phyloP scores from a whole-genome alignment of 2,888 invertebrate species.

The Polydrusus cervinus region DNA sequence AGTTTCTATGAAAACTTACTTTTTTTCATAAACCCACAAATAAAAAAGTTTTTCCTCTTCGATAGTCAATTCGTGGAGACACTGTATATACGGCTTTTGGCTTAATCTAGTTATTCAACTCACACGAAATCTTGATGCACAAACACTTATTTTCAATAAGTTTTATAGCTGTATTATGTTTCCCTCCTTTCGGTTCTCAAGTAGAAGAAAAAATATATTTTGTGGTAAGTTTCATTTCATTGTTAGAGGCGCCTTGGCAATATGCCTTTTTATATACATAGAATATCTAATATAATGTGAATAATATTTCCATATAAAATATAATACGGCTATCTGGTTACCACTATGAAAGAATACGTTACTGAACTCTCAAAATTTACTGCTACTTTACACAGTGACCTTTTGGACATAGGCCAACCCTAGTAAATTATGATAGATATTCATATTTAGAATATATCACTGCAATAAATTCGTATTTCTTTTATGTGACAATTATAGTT shows the following conservation, averaged over 20 bases:
- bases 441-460: slow-evolving; percentile 52
- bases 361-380: slow-evolving; percentile 49
- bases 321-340: slow-evolving; percentile 52
- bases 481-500: neutral
- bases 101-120: neutral
- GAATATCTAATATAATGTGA: slow-evolving; percentile 40
- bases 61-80: no score
- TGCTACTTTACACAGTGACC: slow-evolving; percentile 52
- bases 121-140: slow-evolving; percentile 32
- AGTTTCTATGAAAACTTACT: no score
- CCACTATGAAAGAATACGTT: slow-evolving; percentile 54
- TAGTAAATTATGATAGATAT: slow-evolving; percentile 48
- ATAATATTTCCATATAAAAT: slow-evolving; percentile 53
- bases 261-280: slow-evolving; percentile 46
- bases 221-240: slow-evolving; percentile 29
- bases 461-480: slow-evolving; percentile 33
- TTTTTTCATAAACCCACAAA: no score
- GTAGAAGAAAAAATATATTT: slow-evolving; percentile 37
- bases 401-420: slow-evolving; percentile 51
- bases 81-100: no score
- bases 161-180: slow-evolving; percentile 33
- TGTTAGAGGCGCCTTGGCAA: slow-evolving; percentile 35
- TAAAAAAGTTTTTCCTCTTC: no score
- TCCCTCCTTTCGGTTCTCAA: slow-evolving; percentile 31
- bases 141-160: slow-evolving; percentile 31